Evolutionary conservation across 1,140 invertebrate genomes (phyloP).

Genomic region (Heliconius nattereri): DNA sequence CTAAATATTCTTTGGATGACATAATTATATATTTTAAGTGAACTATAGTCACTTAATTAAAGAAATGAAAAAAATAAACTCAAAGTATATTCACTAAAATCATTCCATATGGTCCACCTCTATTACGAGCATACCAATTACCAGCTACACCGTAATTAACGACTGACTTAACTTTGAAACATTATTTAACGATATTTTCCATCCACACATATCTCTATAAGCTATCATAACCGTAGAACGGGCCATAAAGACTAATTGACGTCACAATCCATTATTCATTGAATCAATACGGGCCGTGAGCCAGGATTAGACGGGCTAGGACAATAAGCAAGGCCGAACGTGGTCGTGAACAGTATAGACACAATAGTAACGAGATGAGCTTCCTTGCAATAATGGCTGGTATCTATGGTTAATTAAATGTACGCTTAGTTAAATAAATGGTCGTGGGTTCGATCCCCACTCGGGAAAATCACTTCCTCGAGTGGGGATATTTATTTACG

Average conservation of each 20-base stretch:
- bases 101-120: no score
- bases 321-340: constrained; percentile 13
- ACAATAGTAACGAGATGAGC: constrained; percentile 8
- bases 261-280: constrained; percentile 8
- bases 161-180: neutral
- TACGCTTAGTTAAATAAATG: neutral
- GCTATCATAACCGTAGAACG: constrained; percentile 5
- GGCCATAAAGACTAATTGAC: constrained; percentile 7
- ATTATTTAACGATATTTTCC: neutral
- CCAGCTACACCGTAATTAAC: no score
- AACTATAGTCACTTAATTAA: no score
- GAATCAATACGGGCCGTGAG: constrained; percentile 8
- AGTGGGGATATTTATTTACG: no score
- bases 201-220: neutral
- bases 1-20: no score
- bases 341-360: neutral
- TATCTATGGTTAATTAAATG: neutral
- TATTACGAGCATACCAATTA: no score
- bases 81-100: no score
- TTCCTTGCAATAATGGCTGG: neutral
- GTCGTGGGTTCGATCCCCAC: no score
- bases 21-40: no score
- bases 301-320: constrained; percentile 7
- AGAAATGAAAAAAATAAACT: no score
- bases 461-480: no score